phyloP scores from a whole-genome alignment of 1,140 invertebrate genomes.

The Ips typographus region DNA sequence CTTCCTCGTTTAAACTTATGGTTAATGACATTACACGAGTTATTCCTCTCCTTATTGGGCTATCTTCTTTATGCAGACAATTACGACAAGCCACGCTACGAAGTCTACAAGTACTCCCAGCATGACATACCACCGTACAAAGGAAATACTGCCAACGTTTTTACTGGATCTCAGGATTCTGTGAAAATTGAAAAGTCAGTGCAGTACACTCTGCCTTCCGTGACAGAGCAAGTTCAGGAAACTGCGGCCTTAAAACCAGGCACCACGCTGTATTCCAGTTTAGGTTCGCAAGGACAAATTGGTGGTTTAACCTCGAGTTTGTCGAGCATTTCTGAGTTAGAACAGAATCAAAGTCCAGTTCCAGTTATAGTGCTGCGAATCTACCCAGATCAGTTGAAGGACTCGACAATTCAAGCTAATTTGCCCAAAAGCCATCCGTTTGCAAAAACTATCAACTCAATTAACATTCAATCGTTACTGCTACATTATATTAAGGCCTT shows the following conservation, averaged over 20 bases:
- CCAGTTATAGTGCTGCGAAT: slow-evolving; percentile 60
- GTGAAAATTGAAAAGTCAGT: slow-evolving; percentile 29
- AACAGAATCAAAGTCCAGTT: slow-evolving; percentile 48
- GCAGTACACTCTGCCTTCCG: slow-evolving; percentile 27
- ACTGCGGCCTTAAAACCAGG: slow-evolving; percentile 39
- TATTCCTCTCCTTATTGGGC: too few species aligned
- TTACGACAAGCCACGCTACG: slow-evolving; percentile 54
- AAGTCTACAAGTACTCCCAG: slow-evolving; percentile 63
- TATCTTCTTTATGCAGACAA: slow-evolving; percentile 17
- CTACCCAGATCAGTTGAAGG: slow-evolving; percentile 58
- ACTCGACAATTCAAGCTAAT: slow-evolving; percentile 57
- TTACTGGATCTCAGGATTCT: slow-evolving; percentile 2
- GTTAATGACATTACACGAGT: too few species aligned
- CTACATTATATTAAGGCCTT: slow-evolving; percentile 46
- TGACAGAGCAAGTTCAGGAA: slow-evolving; percentile 23
- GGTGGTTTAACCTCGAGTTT: slow-evolving; percentile 39
- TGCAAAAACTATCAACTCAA: slow-evolving; percentile 55
- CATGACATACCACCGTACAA: slow-evolving; percentile 55
- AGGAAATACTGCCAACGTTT: slow-evolving; percentile 14
- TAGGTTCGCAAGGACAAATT: slow-evolving; percentile 45
- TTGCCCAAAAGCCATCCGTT: slow-evolving; percentile 57
- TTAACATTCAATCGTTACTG: slow-evolving; percentile 54
- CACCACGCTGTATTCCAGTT: slow-evolving; percentile 46
- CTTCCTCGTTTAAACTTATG: too few species aligned
- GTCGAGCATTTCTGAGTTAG: slow-evolving; percentile 30